Percentiles rank a stretch among this genome's conserved stretches.
phyloP scores from a whole-genome alignment of 2,113 vertebrate genomes.

The Anas platyrhynchos region DNA sequence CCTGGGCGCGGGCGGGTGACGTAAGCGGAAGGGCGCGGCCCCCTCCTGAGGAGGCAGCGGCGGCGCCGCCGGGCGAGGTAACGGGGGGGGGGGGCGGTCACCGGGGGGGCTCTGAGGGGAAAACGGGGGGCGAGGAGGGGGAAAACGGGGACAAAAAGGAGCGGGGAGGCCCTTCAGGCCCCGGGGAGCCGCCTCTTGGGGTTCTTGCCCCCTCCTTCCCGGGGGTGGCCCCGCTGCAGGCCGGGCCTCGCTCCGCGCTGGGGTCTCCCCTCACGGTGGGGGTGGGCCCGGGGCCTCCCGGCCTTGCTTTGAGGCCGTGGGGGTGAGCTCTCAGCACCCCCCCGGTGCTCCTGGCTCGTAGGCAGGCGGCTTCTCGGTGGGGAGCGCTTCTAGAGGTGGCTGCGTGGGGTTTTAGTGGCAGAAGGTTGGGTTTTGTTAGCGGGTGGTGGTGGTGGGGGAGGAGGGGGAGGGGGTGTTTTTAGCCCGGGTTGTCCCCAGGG shows the following conservation, averaged over 20 bases:
- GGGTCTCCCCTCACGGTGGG: no score
- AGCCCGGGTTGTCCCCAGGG: rapidly evolving
- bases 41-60: background rate
- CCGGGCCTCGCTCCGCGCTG: no score
- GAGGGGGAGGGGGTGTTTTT: background rate
- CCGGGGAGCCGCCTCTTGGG: no score
- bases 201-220: no score
- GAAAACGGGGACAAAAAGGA: no score
- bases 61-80: background rate
- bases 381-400: rapidly evolving
- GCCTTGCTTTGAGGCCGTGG: no score
- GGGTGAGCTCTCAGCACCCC: no score
- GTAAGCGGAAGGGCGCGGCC: constrained; percentile 9
- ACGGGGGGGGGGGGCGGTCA: background rate
- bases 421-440: rapidly evolving
- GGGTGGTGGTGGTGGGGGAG: rapidly evolving
- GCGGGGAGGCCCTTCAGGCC: no score
- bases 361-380: rapidly evolving
- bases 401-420: rapidly evolving
- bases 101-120: no score
- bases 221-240: no score
- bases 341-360: rapidly evolving
- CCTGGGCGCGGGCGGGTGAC: background rate
- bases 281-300: no score
- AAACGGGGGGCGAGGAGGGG: no score